Conservation (phyloP, 2,113 vertebrate species). For the Myanophis thanlyinensis region DNA sequence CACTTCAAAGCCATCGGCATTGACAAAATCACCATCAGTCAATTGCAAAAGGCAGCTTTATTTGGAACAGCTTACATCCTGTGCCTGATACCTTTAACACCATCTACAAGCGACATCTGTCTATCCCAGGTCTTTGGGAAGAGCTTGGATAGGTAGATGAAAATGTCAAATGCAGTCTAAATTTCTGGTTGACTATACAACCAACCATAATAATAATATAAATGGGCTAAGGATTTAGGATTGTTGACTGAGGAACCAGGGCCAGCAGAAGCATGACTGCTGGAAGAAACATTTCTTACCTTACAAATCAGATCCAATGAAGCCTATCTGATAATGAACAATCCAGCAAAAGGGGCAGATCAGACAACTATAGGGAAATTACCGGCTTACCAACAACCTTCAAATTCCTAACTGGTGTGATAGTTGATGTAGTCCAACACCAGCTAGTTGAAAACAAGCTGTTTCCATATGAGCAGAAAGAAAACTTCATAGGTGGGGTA, state of each 20-base stretch:
- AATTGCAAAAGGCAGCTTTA: not conserved
- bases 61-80: not conserved
- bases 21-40: not conserved
- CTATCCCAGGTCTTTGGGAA: not conserved
- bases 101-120: not conserved
- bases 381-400: not conserved
- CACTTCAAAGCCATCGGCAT: not conserved
- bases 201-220: too few relatives aligned
- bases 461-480: not conserved
- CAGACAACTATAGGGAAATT: not conserved
- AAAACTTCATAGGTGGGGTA: not conserved
- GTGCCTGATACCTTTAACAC: not conserved
- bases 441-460: not conserved
- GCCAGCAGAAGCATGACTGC: not conserved
- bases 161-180: not conserved
- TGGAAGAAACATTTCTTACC: not conserved
- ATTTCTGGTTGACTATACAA: not conserved
- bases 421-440: not conserved
- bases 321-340: not conserved
- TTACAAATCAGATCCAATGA: not conserved
- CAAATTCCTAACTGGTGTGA: not conserved
- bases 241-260: too few relatives aligned
- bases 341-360: not conserved
- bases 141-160: not conserved
- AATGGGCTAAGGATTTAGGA: too few relatives aligned